Evolutionary conservation across 2,888 invertebrate species (phyloP).

Genomic region (Deroplatys truncata): DNA sequence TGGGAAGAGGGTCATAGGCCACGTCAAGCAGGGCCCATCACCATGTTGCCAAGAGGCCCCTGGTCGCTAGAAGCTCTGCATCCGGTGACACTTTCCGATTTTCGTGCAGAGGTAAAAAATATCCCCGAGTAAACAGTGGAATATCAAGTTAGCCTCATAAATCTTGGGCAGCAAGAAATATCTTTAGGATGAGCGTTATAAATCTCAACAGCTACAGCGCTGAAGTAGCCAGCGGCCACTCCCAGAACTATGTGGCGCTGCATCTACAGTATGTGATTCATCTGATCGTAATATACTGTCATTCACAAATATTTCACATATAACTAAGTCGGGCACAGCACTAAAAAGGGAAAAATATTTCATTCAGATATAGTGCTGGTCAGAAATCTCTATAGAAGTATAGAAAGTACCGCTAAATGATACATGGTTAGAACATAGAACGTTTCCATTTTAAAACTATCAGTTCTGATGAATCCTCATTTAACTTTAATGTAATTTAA

Average conservation of each 20-base stretch:
- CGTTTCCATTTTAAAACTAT: no score
- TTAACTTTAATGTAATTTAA: no score
- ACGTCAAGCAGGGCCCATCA: constrained; percentile 12
- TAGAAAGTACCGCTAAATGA: no score
- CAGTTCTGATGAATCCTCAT: no score
- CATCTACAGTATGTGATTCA: no score
- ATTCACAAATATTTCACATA: no score
- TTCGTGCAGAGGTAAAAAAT: background rate
- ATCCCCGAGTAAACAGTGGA: background rate
- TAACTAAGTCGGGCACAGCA: no score
- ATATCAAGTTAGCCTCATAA: background rate
- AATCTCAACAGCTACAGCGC: background rate
- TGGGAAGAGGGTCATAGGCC: constrained; percentile 14
- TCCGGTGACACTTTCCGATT: background rate
- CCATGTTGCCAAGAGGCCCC: background rate
- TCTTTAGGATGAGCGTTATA: background rate
- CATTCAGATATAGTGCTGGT: no score
- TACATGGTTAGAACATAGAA: no score
- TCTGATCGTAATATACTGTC: no score
- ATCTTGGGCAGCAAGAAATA: background rate
- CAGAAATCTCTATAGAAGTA: no score
- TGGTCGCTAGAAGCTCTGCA: background rate
- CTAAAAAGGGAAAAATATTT: no score
- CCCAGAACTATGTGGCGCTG: background rate
- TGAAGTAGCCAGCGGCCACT: background rate